Evolutionary conservation across 1,140 invertebrate genomes (phyloP), one percentile per base, ranked within the genome.

Genomic region (Brachionus plicatilis): DNA sequence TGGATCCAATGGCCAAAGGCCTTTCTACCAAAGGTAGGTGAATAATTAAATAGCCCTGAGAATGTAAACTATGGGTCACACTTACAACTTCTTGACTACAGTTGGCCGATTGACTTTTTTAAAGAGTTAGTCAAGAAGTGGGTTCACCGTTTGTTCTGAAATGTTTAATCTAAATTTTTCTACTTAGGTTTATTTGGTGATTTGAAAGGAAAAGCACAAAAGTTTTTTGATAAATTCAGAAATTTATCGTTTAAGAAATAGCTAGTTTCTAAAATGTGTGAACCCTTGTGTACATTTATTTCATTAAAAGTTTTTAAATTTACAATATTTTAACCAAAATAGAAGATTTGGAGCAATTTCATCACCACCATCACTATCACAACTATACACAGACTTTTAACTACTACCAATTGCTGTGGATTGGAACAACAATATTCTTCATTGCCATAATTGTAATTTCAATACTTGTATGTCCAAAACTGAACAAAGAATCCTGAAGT

Each of bases 291-390:
- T 43, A 72, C 17, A 17, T 72, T 72, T 43, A 43, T 72, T 47
- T 72, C n/a, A 27, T 29, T 50, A 12, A 20, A 9, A 24, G 11
- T 12, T 70, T 29, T 70, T 70, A 11, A 33, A 70, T 76, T 50
- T 27, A 50, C 43, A 50, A 24, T 14, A 37, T 50, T 50, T 76
- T 50, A 20, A 29, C 43, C 53, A 47, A 14, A 76, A 50, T 50
- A 76, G 72, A 76, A 76, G 72, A 76, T 47, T 47, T 76, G 27
- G 72, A 76, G 12, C 43, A 24, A 20, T 47, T 47, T 76, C 72
- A 76, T 76, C 72, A 76, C 43, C 45, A 76, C 43, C 72, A 76
- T 47, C 72, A 76, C 20, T 76, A 76, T 50, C 72, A 76, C 45
- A 76, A 50, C 12, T 76, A 76, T 50, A 76, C 17, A 14, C 72